Base-by-base conservation (phyloP, 2,113 vertebrate genomes). In the Oxygymnocypris stewartii region DNA sequence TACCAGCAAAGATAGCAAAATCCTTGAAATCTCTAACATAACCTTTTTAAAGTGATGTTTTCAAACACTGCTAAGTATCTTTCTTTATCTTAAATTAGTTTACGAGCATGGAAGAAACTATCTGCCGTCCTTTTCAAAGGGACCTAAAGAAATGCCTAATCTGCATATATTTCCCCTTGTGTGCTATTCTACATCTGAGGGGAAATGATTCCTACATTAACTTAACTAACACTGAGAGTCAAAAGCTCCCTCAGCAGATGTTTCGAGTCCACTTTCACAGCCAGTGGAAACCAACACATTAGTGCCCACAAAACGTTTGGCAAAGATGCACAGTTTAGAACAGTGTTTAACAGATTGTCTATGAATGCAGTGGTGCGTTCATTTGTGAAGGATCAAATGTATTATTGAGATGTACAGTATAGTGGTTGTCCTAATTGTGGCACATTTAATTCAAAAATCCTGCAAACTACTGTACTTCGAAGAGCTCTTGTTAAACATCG, bases 271-370 rank as follows among this genome's bases (percentile, higher is more conserved):
- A 42, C 63, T 69, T 82, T 82, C 61, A 69, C 40, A 82, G 76
- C 47, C 49, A 78, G 16, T 35, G 44, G 40, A 82, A 82, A 82
- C 80, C 61, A 20, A 82, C 80, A 82, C 80, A 82, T 49, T 69
- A 35, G 14, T 69, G n/a, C 42, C 80, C 25, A 71, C 42, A 69
- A n/a, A 28, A 69, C 6, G 44, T 44, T 47, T 35, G 80, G 16
- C 80, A 78, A 76, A 25, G 42, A 76, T 65, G 37, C 59, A 44
- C 25, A 69, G 63, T 71, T 82, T 51, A 49, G 61, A 57, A 35
- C 65, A 73, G 67, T 54, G 54, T 59, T 84, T 74, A 84, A 82
- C 78, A 80, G 69, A 84, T 84, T 54, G 74, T 74, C 49, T 57
- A 4, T 74, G 67, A 54, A 54, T 54, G 67, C 67, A 74, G 47